Evolutionary conservation across 2,888 invertebrate species (phyloP).

Genomic region (Catocala fraxini): DNA sequence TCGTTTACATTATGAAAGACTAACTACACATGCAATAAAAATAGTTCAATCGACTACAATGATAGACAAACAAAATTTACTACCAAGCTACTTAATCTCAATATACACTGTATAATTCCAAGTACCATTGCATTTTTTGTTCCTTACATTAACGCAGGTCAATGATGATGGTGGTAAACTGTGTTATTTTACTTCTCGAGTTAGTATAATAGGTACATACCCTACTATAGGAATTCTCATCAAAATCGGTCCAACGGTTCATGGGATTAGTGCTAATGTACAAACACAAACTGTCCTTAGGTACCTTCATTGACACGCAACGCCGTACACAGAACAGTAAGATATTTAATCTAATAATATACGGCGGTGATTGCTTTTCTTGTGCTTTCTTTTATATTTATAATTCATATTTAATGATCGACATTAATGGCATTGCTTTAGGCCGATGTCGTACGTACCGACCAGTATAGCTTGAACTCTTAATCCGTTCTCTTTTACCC

Average conservation of each 20-base stretch:
- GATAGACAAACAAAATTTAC: no score
- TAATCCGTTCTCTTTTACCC: conserved; percentile 48
- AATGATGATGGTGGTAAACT: no score
- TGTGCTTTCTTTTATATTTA: conserved; percentile 85
- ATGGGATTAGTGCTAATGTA: no score
- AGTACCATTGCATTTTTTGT: no score
- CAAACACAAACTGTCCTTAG: conserved; percentile 33
- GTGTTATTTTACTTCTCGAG: no score
- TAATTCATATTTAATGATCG: conserved; percentile 87
- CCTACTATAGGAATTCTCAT: neutral
- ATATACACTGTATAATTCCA: no score
- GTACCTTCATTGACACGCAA: conserved; percentile 38
- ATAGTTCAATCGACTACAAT: no score
- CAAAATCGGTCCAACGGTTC: conserved; percentile 12
- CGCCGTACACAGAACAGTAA: conserved; percentile 60
- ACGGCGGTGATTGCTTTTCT: conserved; percentile 82
- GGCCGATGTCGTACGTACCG: conserved; percentile 62
- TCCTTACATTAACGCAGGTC: no score
- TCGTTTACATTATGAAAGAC: neutral
- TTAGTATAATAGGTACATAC: neutral
- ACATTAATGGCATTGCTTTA: conserved; percentile 84
- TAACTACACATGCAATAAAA: no score
- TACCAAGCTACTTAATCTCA: no score
- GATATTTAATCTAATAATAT: conserved; percentile 84
- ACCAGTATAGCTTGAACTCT: conserved; percentile 63